Evolutionary conservation across 2,113 vertebrate genomes (phyloP).

Genomic region (Chunga burmeisteri): DNA sequence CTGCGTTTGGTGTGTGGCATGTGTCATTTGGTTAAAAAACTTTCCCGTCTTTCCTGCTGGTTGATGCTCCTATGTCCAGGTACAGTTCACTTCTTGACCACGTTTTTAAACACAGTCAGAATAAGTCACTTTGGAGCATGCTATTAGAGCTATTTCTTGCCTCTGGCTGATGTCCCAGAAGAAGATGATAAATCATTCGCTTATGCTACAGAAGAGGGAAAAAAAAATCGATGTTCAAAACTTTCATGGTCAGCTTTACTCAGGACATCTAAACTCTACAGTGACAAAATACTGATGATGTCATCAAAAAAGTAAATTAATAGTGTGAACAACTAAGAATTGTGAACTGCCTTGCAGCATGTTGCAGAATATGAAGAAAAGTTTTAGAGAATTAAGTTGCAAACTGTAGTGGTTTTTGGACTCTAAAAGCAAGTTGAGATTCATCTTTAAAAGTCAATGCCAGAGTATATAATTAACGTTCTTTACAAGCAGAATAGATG

Average conservation of each 20-base stretch:
- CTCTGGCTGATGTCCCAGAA: constrained; percentile 6
- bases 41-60: not conserved
- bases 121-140: not conserved
- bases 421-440: not conserved
- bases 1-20: not conserved
- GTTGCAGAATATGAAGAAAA: not conserved
- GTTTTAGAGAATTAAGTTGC: not conserved
- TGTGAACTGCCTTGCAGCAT: not conserved
- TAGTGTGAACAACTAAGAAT: not conserved
- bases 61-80: not conserved
- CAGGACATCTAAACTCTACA: not conserved
- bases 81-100: not conserved
- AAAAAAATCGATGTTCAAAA: constrained; percentile 39
- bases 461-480: not conserved
- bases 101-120: not conserved
- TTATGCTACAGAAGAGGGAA: not conserved
- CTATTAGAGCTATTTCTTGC: not conserved
- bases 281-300: constrained; percentile 30
- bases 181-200: constrained; percentile 14
- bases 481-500: not conserved
- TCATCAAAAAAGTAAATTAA: constrained; percentile 8
- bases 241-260: constrained; percentile 53
- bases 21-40: not conserved
- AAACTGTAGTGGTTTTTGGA: not conserved
- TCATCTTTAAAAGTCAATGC: not conserved